Percentiles rank a stretch among this genome's conserved stretches.
Conservation (phyloP, 2,113 vertebrate species). For the Callopanchax toddi region DNA sequence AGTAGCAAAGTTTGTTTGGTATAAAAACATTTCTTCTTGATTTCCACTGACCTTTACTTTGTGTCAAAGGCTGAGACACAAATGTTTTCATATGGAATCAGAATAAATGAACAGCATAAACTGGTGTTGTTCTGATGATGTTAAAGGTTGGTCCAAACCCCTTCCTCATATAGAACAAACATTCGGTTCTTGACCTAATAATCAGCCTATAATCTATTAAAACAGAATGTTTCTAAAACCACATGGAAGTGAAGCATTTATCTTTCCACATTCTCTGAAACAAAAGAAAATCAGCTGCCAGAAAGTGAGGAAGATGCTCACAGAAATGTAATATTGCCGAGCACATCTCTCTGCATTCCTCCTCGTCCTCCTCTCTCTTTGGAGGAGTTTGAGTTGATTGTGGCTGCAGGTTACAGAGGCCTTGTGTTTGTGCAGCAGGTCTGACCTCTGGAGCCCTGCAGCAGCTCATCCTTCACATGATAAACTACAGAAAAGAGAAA, state of each 20-base stretch:
- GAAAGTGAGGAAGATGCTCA: conserved; percentile 14
- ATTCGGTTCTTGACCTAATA: too few species aligned
- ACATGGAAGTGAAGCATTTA: conserved; percentile 9
- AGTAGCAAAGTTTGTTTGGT: too few species aligned
- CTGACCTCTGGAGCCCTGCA: conserved; percentile 46
- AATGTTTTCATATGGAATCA: too few species aligned
- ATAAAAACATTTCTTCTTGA: too few species aligned
- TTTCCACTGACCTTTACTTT: too few species aligned
- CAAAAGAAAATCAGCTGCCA: conserved; percentile 24
- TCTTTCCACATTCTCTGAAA: conserved; percentile 29
- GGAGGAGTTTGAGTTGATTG: conserved; percentile 48
- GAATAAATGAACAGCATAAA: too few species aligned
- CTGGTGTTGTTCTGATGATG: too few species aligned
- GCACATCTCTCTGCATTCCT: conserved; percentile 43
- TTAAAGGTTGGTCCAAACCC: too few species aligned
- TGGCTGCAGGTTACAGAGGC: conserved; percentile 39
- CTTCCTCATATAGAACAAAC: too few species aligned
- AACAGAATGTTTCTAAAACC: too few species aligned
- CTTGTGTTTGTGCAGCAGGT: conserved; percentile 51
- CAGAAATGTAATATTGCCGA: conserved; percentile 26
- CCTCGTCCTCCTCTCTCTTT: conserved; percentile 21
- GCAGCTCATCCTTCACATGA: conserved; percentile 67
- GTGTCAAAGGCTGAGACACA: too few species aligned
- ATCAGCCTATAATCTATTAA: background rate
- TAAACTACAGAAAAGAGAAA: conserved; percentile 58